A percentile compares a stretch with the other conserved stretches of the same genome.
Conservation (phyloP, 2,113 vertebrate species). For the Halichoerus grypus region DNA sequence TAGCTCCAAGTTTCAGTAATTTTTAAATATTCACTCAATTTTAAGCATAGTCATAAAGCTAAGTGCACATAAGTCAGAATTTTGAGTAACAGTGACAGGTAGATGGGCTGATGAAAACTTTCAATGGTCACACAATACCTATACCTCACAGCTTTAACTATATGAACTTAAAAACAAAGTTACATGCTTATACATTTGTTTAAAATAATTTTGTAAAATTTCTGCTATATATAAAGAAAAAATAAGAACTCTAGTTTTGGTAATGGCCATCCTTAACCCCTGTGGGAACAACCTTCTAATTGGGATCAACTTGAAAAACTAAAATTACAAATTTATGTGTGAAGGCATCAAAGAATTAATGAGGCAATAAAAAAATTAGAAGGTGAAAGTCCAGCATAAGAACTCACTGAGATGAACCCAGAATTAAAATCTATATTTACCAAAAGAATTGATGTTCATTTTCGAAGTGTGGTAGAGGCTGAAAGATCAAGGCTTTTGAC, state of each 20-base stretch:
- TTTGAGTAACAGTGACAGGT: neutral
- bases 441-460: neutral
- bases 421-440: neutral
- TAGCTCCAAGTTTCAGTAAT: neutral
- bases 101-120: neutral
- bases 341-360: slow-evolving; percentile 11
- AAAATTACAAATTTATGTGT: neutral
- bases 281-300: neutral
- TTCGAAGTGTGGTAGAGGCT: neutral
- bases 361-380: neutral
- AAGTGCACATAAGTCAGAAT: neutral
- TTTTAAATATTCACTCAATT: neutral
- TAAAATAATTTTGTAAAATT: neutral
- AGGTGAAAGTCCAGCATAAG: neutral
- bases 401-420: neutral
- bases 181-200: neutral
- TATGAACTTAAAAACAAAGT: slow-evolving; percentile 31
- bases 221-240: neutral
- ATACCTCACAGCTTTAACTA: neutral
- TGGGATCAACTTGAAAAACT: neutral
- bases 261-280: neutral
- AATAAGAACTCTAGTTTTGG: neutral
- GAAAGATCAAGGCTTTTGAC: neutral
- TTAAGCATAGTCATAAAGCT: slow-evolving; percentile 26
- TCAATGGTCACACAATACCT: neutral